Evolutionary conservation across 1,140 invertebrate species (phyloP).

Genomic region (Platyscapa corneri): DNA sequence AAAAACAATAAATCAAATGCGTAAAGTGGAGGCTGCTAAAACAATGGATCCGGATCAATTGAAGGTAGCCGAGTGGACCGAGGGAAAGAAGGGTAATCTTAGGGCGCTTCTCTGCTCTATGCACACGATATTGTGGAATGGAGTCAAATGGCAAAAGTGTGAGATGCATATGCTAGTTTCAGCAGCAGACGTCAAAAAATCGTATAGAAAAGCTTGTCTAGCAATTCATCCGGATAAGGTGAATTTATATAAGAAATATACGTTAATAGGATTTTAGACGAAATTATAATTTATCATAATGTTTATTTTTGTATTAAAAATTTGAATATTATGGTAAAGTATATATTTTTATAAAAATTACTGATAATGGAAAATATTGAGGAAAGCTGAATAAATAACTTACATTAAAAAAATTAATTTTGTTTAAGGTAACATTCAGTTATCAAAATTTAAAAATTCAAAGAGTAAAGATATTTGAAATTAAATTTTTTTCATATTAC

Average conservation of each 20-base stretch:
- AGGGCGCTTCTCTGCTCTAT: constrained; percentile 95
- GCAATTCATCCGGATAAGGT: constrained; percentile 99
- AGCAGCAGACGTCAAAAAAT: constrained; percentile 94
- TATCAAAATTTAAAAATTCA: too few relatives aligned
- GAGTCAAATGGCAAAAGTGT: constrained; percentile 89
- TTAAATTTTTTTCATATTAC: too few relatives aligned
- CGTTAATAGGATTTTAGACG: background rate
- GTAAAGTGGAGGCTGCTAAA: constrained; percentile 88
- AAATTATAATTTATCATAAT: too few relatives aligned
- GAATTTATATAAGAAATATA: constrained; percentile 43
- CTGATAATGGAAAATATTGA: too few relatives aligned
- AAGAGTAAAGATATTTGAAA: too few relatives aligned
- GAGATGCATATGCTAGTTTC: constrained; percentile 96
- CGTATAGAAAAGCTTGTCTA: constrained; percentile 95
- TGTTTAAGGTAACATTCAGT: too few relatives aligned
- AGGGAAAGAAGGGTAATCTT: constrained; percentile 98
- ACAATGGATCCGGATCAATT: constrained; percentile 94
- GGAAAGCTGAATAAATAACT: too few relatives aligned
- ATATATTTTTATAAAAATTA: too few relatives aligned
- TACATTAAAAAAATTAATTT: too few relatives aligned
- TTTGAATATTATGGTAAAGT: too few relatives aligned
- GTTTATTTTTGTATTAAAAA: too few relatives aligned
- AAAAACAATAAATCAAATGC: constrained; percentile 93
- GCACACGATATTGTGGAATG: constrained; percentile 96
- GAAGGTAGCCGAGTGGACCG: constrained; percentile 88